These are phyloP conservation scores for Acipenser transmontanus DNA, from an alignment of 2,797 vertebrate species.

Conservation along the genomic window DNA sequence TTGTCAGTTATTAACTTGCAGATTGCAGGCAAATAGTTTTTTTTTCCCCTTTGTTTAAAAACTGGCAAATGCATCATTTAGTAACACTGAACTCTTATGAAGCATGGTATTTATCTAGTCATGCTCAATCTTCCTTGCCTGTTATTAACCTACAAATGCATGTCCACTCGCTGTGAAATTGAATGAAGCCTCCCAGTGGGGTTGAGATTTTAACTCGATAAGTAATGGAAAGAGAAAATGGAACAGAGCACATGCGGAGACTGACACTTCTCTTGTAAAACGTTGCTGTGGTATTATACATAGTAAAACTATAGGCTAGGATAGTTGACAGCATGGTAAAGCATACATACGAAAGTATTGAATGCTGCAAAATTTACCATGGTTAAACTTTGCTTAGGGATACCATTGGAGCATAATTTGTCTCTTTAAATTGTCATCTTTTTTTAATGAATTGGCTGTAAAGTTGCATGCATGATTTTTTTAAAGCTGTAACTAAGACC, in stretches of 20 bases:
- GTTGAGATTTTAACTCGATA: slow-evolving; percentile 20
- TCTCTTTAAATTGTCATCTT: too few species aligned
- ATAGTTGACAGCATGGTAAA: too few species aligned
- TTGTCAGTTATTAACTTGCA: neutral
- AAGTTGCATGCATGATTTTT: too few species aligned
- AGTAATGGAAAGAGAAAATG: slow-evolving; percentile 34
- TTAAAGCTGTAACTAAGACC: too few species aligned
- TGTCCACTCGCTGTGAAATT: slow-evolving; percentile 2
- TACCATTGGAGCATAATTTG: too few species aligned
- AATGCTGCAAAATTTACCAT: too few species aligned
- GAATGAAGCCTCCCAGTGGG: slow-evolving; percentile 18
- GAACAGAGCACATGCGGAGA: slow-evolving; percentile 27
- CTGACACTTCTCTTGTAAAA: too few species aligned
- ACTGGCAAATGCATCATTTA: slow-evolving; percentile 22
- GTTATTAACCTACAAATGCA: slow-evolving; percentile 1
- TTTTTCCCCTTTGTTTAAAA: slow-evolving; percentile 9
- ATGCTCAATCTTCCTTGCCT: neutral
- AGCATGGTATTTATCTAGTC: slow-evolving; percentile 10
- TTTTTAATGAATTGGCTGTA: too few species aligned
- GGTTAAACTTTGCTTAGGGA: too few species aligned
- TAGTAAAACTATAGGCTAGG: too few species aligned
- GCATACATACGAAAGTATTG: too few species aligned
- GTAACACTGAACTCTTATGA: slow-evolving; percentile 9
- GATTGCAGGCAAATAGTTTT: slow-evolving; percentile 21
- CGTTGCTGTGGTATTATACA: too few species aligned